Base-by-base conservation (phyloP, 2,797 vertebrate genomes). In the Tachyglossus aculeatus region DNA sequence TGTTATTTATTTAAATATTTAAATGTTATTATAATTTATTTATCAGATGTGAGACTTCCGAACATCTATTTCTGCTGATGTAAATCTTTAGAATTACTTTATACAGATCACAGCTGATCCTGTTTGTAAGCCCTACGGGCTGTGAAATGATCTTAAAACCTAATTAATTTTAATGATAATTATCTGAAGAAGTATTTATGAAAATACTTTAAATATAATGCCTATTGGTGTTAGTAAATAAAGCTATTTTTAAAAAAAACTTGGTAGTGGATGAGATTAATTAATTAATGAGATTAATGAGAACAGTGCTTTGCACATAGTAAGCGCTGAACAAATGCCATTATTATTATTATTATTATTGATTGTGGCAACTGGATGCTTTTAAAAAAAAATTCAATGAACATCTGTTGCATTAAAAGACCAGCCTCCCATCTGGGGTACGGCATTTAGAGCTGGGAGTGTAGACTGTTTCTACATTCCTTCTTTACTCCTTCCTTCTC, bases 71-170 rank as follows among this genome's bases (percentile, higher is more conserved):
- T 77, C 39, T 74, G 39, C 55, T 74, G 37, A 44, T 69, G n/a
- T 71, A 61, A 59, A 27, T 55, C 27, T 63, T 77, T 52, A 63
- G 57, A 66, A n/a, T n/a, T 33, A 68, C 39, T 74, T 63, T 79
- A 78, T 24, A 85, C 82, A 86, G 88, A 91, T 85, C 87, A 88
- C 55, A 83, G 73, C 68, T 84, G 85, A 88, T 92, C 88, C 86
- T 88, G 83, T 63, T 29, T 67, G 91, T 92, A 92, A 91, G 89
- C 90, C 91, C 91, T 88, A 93, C 2, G 91, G 91, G 91, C 91
- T 91, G 74, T 61, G 75, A 81, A 76, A 2, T 1, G 39, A 74
- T 25, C 66, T 73, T 76, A 67, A 79, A 80, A 84, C 65, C 5
- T 44, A 24, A 51, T 7, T 24, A 1, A 10, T 39, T 80, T 33